These are phyloP conservation scores for Lacanobia oleracea DNA, from an alignment of 2,888 invertebrate species.

Conservation along the genomic window DNA sequence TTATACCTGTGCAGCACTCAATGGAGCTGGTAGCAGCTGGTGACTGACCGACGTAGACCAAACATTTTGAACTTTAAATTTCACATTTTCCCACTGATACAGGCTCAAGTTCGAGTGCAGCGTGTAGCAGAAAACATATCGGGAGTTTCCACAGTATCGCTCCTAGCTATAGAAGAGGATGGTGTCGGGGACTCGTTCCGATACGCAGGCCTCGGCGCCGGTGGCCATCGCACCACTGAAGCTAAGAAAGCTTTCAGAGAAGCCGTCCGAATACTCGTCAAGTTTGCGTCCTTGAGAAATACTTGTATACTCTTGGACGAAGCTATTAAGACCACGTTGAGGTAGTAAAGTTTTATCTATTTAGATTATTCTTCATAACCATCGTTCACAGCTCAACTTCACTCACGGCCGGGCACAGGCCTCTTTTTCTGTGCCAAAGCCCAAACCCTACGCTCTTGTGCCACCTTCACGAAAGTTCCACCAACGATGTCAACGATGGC, in stretches of 20 bases:
- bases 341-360: slow-evolving; percentile 68
- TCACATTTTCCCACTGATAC: not conserved
- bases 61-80: not conserved
- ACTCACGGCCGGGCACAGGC: no score
- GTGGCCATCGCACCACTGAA: slow-evolving; percentile 85
- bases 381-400: not conserved
- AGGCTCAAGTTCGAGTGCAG: slow-evolving; percentile 86
- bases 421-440: no score
- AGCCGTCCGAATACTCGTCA: slow-evolving; percentile 83
- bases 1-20: no score
- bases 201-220: slow-evolving; percentile 85
- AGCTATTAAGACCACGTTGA: slow-evolving; percentile 82
- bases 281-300: slow-evolving; percentile 87
- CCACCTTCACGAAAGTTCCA: no score
- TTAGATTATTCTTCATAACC: not conserved
- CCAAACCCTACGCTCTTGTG: no score
- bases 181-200: slow-evolving; percentile 78
- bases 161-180: slow-evolving; percentile 81
- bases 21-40: no score
- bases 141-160: slow-evolving; percentile 82
- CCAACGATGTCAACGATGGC: no score
- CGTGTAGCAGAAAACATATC: slow-evolving; percentile 85
- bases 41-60: not conserved
- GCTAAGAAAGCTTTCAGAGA: slow-evolving; percentile 85
- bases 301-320: slow-evolving; percentile 82